Percentiles rank a stretch among this genome's conserved stretches.
phyloP scores from a whole-genome alignment of 2,113 vertebrate species.

The Clarias batrachus region DNA sequence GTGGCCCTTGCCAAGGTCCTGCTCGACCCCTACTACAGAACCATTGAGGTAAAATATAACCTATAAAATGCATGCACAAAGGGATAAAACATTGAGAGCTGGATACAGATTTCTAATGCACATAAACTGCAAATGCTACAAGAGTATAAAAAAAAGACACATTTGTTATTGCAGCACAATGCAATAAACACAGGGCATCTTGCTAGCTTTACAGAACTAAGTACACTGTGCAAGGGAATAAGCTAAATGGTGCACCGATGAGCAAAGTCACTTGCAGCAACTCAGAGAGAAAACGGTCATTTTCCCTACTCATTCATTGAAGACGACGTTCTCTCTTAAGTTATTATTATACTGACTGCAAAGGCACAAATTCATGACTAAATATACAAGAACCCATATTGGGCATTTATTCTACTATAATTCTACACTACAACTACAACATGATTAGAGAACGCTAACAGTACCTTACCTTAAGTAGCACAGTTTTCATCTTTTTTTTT shows the following conservation, averaged over 20 bases:
- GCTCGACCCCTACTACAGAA: constrained; percentile 95
- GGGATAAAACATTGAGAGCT: neutral
- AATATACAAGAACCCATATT: neutral
- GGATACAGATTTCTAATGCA: neutral
- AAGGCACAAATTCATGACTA: neutral
- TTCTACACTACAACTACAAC: neutral
- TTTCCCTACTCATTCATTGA: neutral
- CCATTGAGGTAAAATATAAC: constrained; percentile 80
- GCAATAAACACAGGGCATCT: neutral
- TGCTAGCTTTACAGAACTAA: neutral
- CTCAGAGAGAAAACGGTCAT: neutral
- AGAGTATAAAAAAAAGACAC: neutral
- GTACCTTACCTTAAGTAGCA: neutral
- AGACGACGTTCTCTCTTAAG: neutral
- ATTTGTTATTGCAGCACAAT: neutral
- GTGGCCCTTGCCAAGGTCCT: constrained; percentile 91
- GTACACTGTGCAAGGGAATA: neutral
- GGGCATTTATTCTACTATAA: neutral
- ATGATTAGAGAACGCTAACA: no score
- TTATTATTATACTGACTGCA: neutral
- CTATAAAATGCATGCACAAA: neutral
- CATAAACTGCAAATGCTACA: neutral
- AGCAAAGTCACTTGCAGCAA: neutral
- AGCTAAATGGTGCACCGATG: neutral
- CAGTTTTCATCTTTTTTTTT: neutral